phyloP scores from a whole-genome alignment of 2,113 vertebrate genomes.

The Anas platyrhynchos region DNA sequence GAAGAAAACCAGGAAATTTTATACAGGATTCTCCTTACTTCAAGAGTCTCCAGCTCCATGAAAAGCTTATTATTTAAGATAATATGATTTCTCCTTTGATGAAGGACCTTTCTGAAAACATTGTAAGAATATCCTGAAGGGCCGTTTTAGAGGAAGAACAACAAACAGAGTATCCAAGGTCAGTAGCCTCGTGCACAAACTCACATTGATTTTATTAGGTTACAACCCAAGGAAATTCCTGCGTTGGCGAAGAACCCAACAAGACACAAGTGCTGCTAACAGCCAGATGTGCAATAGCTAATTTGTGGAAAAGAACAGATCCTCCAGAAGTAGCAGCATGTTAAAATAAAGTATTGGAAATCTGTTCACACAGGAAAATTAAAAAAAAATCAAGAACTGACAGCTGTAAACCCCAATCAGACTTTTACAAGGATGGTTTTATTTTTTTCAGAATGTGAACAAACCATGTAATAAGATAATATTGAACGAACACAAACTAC shows the following conservation, averaged over 20 bases:
- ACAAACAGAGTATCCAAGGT: background rate
- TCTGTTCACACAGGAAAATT: background rate
- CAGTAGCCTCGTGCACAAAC: background rate
- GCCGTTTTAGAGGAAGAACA: background rate
- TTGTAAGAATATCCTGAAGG: background rate
- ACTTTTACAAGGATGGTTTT: background rate
- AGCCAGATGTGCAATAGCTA: background rate
- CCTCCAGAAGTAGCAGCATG: background rate
- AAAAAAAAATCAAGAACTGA: background rate
- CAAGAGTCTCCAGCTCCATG: background rate
- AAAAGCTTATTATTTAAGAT: background rate
- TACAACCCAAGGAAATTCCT: slow-evolving; percentile 4
- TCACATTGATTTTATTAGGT: background rate
- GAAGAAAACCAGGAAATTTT: background rate
- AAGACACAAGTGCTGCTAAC: background rate
- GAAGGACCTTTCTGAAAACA: background rate
- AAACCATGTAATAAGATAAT: background rate
- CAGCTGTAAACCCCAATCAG: background rate
- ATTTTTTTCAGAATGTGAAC: background rate
- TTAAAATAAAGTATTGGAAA: background rate
- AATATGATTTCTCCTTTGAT: background rate
- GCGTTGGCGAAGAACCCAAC: background rate
- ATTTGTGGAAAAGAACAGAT: background rate
- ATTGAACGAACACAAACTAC: background rate
- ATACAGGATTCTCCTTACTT: background rate